Percentiles rank a stretch among this genome's conserved stretches.
Conservation (phyloP, 2,888 invertebrate species). For the Pammene fasciana region DNA sequence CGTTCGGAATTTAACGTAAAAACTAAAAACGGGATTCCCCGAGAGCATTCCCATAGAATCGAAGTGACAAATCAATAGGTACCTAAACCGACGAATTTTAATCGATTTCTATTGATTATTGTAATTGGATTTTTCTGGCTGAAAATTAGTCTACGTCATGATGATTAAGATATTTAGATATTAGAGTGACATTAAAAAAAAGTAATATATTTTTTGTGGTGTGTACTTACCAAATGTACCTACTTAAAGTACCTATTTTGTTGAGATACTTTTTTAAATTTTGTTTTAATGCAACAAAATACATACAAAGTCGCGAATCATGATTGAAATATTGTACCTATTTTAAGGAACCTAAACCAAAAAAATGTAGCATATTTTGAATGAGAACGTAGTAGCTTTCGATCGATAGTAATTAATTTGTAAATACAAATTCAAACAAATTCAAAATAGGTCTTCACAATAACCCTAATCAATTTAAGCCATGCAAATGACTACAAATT, state of each 20-base stretch:
- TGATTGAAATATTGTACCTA: too few relatives aligned
- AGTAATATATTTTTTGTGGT: too few relatives aligned
- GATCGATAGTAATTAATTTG: too few relatives aligned
- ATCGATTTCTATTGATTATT: constrained; percentile 45
- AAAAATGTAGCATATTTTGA: too few relatives aligned
- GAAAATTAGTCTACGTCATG: background rate
- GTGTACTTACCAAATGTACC: too few relatives aligned
- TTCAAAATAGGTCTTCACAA: background rate
- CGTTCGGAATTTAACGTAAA: constrained; percentile 56
- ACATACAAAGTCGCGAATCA: too few relatives aligned
- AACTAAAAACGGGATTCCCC: constrained; percentile 70
- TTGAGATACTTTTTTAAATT: too few relatives aligned
- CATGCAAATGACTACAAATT: constrained; percentile 8
- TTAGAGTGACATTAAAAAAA: too few relatives aligned
- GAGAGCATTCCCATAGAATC: constrained; percentile 71
- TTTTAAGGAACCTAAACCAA: too few relatives aligned
- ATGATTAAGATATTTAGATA: constrained; percentile 6
- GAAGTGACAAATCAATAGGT: constrained; percentile 55
- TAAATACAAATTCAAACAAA: background rate
- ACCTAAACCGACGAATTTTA: constrained; percentile 31
- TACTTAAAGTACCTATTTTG: too few relatives aligned
- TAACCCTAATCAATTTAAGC: constrained; percentile 11
- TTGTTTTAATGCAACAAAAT: too few relatives aligned
- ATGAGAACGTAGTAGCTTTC: too few relatives aligned
- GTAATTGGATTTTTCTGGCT: background rate